These are phyloP conservation scores for Bubo scandiacus DNA, from an alignment of 2,113 vertebrate genomes.

Conservation along the genomic window DNA sequence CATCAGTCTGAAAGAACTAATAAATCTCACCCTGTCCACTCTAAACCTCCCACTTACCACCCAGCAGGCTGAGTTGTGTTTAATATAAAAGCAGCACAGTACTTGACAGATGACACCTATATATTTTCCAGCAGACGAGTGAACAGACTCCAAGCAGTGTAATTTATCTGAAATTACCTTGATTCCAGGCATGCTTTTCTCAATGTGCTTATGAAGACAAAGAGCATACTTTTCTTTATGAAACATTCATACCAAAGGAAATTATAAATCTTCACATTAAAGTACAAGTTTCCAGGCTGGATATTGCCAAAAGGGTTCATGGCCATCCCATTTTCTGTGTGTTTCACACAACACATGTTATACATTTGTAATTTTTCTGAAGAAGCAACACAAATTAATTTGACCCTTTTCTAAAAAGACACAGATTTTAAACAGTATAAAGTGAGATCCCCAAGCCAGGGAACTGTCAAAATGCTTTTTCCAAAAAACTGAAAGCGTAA, in stretches of 20 bases:
- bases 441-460: not conserved
- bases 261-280: not conserved
- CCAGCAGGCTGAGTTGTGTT: not conserved
- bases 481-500: not conserved
- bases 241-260: not conserved
- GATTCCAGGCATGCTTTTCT: not conserved
- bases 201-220: not conserved
- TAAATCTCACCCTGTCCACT: not conserved
- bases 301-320: not conserved
- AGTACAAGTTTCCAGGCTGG: not conserved
- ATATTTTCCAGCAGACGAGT: not conserved
- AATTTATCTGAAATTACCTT: conserved; percentile 24
- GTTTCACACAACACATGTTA: not conserved
- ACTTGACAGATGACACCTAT: not conserved
- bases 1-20: not conserved
- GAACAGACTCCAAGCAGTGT: not conserved
- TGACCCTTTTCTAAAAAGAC: not conserved
- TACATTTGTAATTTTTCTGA: not conserved
- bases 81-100: not conserved
- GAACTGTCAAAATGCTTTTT: not conserved
- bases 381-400: not conserved
- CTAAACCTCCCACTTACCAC: not conserved
- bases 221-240: not conserved
- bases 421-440: not conserved
- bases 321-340: not conserved